phyloP scores from a whole-genome alignment of 2,888 invertebrate species.

The Auanema sp. region DNA sequence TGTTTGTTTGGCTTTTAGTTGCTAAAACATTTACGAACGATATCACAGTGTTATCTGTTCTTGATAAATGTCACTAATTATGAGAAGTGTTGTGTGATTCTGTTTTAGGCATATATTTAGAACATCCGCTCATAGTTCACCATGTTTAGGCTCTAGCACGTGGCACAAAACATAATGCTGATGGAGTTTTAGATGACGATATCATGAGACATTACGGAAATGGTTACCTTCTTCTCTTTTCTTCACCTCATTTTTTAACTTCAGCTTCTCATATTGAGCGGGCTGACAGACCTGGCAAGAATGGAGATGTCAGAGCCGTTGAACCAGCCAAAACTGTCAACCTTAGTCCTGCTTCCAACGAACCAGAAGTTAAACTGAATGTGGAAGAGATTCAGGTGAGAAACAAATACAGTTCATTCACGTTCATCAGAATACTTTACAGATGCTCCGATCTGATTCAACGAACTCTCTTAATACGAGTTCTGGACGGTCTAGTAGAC shows the following conservation, averaged over 20 bases:
- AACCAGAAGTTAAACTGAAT: conserved; percentile 36
- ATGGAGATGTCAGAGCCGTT: conserved; percentile 35
- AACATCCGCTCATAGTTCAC: no score
- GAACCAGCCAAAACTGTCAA: conserved; percentile 50
- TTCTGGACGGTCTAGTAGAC: conserved; percentile 28
- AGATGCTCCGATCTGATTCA: conserved; percentile 41
- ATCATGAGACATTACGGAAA: conserved; percentile 49
- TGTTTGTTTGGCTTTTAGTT: no score
- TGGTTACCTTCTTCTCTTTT: conserved; percentile 25
- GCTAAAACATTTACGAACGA: no score
- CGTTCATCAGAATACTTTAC: conserved; percentile 1
- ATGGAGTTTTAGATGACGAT: conserved; percentile 33
- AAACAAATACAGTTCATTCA: neutral
- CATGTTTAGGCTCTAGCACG: conserved; percentile 31
- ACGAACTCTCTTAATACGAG: conserved; percentile 25
- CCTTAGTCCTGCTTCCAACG: conserved; percentile 24
- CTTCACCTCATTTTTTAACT: conserved; percentile 3
- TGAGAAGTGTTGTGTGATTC: no score
- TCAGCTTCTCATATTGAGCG: conserved; percentile 56
- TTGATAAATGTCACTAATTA: no score
- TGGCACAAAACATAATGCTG: conserved; percentile 20
- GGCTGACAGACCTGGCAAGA: conserved; percentile 35
- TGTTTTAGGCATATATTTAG: no score
- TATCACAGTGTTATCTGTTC: no score
- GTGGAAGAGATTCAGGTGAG: conserved; percentile 31